phyloP scores from a whole-genome alignment of 2,113 vertebrate genomes.

The Calyptommatus sinebrachiatus region DNA sequence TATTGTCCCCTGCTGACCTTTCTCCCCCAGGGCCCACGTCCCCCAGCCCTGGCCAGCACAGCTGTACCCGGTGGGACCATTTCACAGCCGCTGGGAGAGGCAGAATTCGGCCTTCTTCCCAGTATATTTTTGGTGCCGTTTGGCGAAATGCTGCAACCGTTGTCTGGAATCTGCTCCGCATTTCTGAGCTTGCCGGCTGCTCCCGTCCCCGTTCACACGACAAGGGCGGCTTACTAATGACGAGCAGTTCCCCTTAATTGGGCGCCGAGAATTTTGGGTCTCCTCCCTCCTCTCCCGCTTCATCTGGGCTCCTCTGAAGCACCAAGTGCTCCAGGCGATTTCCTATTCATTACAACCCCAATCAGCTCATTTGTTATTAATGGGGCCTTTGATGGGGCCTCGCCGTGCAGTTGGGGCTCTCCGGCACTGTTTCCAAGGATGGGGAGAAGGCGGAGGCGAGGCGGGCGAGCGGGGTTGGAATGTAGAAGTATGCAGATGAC shows the following conservation, averaged over 20 bases:
- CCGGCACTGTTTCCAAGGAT: accelerated
- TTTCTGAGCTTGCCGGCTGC: not conserved
- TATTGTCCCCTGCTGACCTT: too few species aligned
- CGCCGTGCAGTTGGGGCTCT: not conserved
- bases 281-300: not conserved
- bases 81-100: too few species aligned
- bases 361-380: not conserved
- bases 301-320: not conserved
- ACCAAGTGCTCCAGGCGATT: accelerated
- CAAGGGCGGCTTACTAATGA: not conserved
- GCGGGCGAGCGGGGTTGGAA: not conserved
- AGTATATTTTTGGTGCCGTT: too few species aligned
- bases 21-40: too few species aligned
- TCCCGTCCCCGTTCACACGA: not conserved
- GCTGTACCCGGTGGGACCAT: too few species aligned
- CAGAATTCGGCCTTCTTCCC: too few species aligned
- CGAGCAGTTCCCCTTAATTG: not conserved
- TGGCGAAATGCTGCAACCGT: too few species aligned
- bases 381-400: not conserved
- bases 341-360: accelerated
- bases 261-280: not conserved
- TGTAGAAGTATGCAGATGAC: slow-evolving; percentile 58
- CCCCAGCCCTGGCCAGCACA: too few species aligned
- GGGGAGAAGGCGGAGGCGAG: not conserved
- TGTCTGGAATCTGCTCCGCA: too few species aligned